phyloP scores from a whole-genome alignment of 2,888 invertebrate species.

The Itoplectis maculator region DNA sequence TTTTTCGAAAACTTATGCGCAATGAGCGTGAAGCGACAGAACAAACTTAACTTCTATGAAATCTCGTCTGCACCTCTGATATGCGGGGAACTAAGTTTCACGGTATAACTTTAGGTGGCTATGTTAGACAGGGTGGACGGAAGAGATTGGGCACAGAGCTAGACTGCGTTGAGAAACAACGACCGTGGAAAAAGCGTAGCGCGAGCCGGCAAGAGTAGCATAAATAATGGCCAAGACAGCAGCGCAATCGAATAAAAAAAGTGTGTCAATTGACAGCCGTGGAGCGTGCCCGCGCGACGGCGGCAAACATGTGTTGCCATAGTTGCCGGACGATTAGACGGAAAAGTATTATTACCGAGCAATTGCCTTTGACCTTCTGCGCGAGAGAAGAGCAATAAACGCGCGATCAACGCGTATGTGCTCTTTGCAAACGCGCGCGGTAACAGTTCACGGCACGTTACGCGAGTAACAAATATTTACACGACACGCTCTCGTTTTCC shows the following conservation, averaged over 20 bases:
- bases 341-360: slow-evolving; percentile 48
- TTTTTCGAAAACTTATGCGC: too few relatives aligned
- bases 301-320: slow-evolving; percentile 9
- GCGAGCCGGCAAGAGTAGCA: too few relatives aligned
- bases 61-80: too few relatives aligned
- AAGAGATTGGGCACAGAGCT: too few relatives aligned
- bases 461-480: slow-evolving; percentile 10
- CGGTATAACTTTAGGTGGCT: too few relatives aligned
- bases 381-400: slow-evolving; percentile 1
- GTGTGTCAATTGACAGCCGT: slow-evolving; percentile 26
- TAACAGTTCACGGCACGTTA: background rate
- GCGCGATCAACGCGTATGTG: slow-evolving; percentile 14
- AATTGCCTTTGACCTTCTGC: slow-evolving; percentile 57
- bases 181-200: too few relatives aligned
- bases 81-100: too few relatives aligned
- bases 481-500: background rate
- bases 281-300: too few relatives aligned
- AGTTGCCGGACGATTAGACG: slow-evolving; percentile 13
- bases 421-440: slow-evolving; percentile 18
- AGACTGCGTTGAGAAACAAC: too few relatives aligned
- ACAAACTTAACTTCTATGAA: too few relatives aligned
- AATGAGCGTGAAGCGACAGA: too few relatives aligned
- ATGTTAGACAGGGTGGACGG: too few relatives aligned
- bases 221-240: background rate
- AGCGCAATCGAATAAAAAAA: background rate